Percentiles rank a stretch among this genome's conserved stretches.
phyloP scores from a whole-genome alignment of 2,797 vertebrate genomes.

The Euphonia xanthogaster region DNA sequence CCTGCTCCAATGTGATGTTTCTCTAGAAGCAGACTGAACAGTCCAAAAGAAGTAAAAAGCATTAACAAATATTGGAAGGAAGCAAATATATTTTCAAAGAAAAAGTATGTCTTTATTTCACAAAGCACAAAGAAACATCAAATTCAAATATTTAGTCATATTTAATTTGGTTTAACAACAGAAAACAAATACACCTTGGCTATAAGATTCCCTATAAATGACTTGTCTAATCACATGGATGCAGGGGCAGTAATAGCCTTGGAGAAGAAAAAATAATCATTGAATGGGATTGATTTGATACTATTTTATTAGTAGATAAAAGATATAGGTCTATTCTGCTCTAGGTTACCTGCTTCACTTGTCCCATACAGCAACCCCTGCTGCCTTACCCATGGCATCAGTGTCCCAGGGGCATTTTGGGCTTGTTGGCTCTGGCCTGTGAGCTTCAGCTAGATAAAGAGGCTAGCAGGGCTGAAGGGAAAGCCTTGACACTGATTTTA shows the following conservation, averaged over 20 bases:
- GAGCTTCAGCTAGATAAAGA: neutral
- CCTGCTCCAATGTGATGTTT: neutral
- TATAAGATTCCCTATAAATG: neutral
- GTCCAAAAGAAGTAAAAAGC: neutral
- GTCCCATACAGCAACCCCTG: accelerated
- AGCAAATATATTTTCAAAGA: neutral
- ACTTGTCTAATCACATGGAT: neutral
- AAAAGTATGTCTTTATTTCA: neutral
- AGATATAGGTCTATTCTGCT: neutral
- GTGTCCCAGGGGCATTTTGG: neutral
- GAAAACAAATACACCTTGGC: neutral
- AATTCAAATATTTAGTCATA: neutral
- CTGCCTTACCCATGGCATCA: neutral
- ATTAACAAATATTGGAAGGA: neutral
- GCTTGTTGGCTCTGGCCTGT: neutral
- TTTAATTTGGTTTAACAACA: neutral
- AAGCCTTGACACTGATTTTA: neutral
- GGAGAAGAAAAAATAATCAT: neutral
- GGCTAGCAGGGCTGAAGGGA: neutral
- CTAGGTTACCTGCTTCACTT: neutral
- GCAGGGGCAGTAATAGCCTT: neutral
- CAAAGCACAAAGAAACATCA: neutral
- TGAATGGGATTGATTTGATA: neutral
- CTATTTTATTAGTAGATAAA: neutral
- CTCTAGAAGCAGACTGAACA: neutral